These are phyloP conservation scores for Lucilia cuprina DNA, from an alignment of 1,140 invertebrate genomes.

Conservation along the genomic window DNA sequence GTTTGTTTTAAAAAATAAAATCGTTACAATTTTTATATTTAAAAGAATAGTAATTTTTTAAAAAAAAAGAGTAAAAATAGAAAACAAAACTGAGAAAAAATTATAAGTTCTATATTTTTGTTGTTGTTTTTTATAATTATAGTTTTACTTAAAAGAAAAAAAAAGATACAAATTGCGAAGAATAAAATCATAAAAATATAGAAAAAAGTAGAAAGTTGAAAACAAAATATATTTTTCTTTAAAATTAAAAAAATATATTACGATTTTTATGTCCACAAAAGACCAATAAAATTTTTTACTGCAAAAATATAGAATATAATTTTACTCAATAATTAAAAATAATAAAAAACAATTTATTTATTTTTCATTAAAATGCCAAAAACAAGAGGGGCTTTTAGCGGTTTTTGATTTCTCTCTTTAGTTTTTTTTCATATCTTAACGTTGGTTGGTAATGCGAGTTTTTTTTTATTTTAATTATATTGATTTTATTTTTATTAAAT, in stretches of 20 bases:
- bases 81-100: slow-evolving; percentile 32
- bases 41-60: not conserved
- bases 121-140: slow-evolving; percentile 24
- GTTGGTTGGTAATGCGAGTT: not conserved
- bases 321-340: slow-evolving; percentile 26
- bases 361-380: slow-evolving; percentile 33
- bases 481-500: not conserved
- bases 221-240: slow-evolving; percentile 2
- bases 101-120: slow-evolving; percentile 24
- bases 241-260: not conserved
- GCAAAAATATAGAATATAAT: slow-evolving; percentile 12
- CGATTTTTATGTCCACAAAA: slow-evolving; percentile 16
- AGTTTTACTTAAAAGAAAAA: slow-evolving; percentile 10
- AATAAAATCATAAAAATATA: slow-evolving; percentile 8
- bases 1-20: not conserved
- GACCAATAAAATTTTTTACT: slow-evolving; percentile 27
- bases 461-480: not conserved
- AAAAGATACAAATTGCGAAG: slow-evolving; percentile 18
- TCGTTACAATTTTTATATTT: slow-evolving; percentile 21
- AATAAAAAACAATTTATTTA: slow-evolving; percentile 21
- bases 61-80: slow-evolving; percentile 34
- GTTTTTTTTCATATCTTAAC: slow-evolving; percentile 28
- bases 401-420: not conserved
- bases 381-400: slow-evolving; percentile 41
- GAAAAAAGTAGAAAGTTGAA: slow-evolving; percentile 22